Evolutionary conservation across 2,113 vertebrate genomes (phyloP).

Genomic region (Aviceda subcristata): DNA sequence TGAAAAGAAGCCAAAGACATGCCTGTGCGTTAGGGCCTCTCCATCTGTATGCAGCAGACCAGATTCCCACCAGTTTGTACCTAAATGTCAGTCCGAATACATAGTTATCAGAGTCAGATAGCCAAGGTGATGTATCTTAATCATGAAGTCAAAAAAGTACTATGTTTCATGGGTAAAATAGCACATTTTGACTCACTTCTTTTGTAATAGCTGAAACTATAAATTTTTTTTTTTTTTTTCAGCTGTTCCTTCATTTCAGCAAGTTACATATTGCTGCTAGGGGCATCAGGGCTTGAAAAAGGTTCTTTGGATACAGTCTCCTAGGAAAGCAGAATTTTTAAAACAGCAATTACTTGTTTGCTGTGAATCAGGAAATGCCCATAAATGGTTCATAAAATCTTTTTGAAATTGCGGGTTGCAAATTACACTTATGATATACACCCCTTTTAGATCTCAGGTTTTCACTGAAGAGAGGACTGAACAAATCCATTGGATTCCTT

Average conservation of each 20-base stretch:
- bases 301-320: neutral
- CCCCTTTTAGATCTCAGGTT: neutral
- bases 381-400: neutral
- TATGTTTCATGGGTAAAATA: neutral
- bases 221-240: neutral
- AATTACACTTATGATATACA: neutral
- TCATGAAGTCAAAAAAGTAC: neutral
- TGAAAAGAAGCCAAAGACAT: neutral
- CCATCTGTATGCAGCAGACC: neutral
- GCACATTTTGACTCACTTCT: neutral
- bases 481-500: neutral
- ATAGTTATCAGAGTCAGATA: neutral
- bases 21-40: neutral
- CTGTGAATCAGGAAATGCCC: neutral
- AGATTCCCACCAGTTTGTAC: neutral
- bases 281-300: neutral
- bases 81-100: neutral
- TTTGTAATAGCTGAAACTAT: neutral
- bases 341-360: neutral
- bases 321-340: neutral
- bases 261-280: neutral
- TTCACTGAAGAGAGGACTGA: neutral
- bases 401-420: neutral
- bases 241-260: neutral
- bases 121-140: neutral